Evolutionary conservation across 2,888 invertebrate genomes (phyloP).

Genomic region (Tipula lateralis): DNA sequence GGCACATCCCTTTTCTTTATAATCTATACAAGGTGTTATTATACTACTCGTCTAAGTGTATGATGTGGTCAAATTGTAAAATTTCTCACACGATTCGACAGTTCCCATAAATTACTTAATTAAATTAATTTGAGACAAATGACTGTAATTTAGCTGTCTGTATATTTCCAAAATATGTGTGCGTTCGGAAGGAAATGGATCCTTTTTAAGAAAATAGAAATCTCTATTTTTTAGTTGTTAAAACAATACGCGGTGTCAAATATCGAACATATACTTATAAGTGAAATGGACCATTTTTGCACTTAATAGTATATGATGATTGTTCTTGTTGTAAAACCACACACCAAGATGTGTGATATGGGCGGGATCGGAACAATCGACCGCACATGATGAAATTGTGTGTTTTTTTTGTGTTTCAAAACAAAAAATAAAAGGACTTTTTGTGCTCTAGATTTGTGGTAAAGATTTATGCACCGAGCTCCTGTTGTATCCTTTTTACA

Average conservation of each 20-base stretch:
- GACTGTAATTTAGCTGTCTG: not conserved
- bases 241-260: not conserved
- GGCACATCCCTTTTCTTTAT: not conserved
- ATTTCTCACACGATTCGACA: not conserved
- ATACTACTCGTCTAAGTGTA: not conserved
- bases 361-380: not conserved
- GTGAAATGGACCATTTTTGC: slow-evolving; percentile 11
- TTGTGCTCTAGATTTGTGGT: not conserved
- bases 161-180: not conserved
- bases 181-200: slow-evolving; percentile 3
- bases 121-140: not conserved
- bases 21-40: not conserved
- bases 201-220: not conserved
- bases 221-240: not conserved
- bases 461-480: not conserved
- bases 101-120: not conserved
- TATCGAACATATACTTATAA: not conserved
- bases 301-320: not conserved
- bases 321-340: not conserved
- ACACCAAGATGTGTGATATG: not conserved
- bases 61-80: not conserved
- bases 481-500: not conserved
- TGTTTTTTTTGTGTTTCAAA: not conserved
- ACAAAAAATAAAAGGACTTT: not conserved
- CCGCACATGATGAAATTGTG: not conserved